phyloP scores from a whole-genome alignment of 2,888 invertebrate genomes.

The Eristalis arbustorum region DNA sequence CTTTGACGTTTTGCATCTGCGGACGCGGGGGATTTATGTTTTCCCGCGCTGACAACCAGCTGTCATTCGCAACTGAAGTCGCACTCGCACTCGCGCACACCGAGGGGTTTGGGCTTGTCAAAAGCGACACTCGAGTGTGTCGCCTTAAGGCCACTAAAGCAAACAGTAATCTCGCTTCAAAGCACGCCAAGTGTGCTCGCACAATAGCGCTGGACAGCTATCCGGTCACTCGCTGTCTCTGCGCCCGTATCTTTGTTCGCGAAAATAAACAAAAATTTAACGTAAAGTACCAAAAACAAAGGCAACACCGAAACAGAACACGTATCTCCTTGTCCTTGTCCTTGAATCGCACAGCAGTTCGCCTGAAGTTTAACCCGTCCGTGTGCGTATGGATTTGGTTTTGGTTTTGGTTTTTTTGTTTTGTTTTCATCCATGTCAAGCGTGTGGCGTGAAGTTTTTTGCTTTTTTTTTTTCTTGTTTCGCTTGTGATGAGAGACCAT shows the following conservation, averaged over 20 bases:
- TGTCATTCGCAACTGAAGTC: not conserved
- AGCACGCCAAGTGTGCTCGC: conserved; percentile 11
- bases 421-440: conserved; percentile 9
- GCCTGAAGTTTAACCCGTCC: conserved; percentile 14
- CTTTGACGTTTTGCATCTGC: conserved; percentile 18
- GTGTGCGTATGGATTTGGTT: not conserved
- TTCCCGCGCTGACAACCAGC: conserved; percentile 24
- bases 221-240: not conserved
- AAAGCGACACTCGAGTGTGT: conserved; percentile 25
- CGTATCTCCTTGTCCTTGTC: conserved; percentile 43
- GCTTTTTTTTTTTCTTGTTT: not conserved
- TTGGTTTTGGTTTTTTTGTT: not conserved
- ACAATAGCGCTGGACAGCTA: conserved; percentile 10
- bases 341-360: conserved; percentile 35
- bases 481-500: conserved; percentile 8
- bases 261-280: conserved; percentile 19
- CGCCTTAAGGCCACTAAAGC: conserved; percentile 34
- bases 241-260: not conserved
- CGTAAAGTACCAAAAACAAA: not conserved
- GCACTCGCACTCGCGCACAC: not conserved
- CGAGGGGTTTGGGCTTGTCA: conserved; percentile 30
- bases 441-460: conserved; percentile 15
- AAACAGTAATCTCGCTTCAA: conserved; percentile 32
- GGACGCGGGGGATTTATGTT: not conserved
- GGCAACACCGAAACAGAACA: not conserved